Percentiles rank a stretch among this genome's conserved stretches.
These are phyloP conservation scores for Bufo gargarizans DNA, from an alignment of 2,113 vertebrate genomes.

Conservation along the genomic window DNA sequence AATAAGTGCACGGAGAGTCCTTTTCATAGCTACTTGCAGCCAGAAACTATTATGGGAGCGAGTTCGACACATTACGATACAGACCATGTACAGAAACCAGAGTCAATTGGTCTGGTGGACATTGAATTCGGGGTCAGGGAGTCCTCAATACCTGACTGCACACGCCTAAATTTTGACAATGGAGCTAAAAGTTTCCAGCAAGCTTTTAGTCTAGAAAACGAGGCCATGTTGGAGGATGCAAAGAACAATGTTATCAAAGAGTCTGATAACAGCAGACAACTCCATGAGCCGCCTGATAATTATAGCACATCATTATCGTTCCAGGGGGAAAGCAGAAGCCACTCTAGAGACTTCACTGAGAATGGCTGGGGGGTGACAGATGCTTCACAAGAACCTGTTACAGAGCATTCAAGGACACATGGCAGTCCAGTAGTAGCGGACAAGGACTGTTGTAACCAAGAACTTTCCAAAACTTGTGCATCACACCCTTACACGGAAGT, in stretches of 20 bases:
- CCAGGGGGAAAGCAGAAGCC: neutral
- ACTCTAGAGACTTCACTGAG: slow-evolving; percentile 24
- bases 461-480: neutral
- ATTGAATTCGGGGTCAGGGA: neutral
- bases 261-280: slow-evolving; percentile 26
- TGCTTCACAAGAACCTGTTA: neutral
- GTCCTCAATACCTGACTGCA: neutral
- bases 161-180: neutral
- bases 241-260: slow-evolving; percentile 23
- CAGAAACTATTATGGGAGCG: slow-evolving; percentile 32
- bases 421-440: neutral
- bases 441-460: slow-evolving; percentile 26
- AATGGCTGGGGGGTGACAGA: neutral
- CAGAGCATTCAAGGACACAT: neutral
- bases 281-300: slow-evolving; percentile 27
- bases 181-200: neutral
- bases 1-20: slow-evolving; percentile 62
- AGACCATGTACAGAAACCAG: neutral
- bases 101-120: neutral
- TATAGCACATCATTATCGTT: slow-evolving; percentile 8
- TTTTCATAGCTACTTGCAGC: slow-evolving; percentile 32
- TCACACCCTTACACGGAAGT: neutral
- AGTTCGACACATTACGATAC: neutral
- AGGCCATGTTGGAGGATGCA: neutral
- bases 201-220: slow-evolving; percentile 17